phyloP scores from a whole-genome alignment of 1,140 invertebrate genomes.

The Halotydeus destructor region DNA sequence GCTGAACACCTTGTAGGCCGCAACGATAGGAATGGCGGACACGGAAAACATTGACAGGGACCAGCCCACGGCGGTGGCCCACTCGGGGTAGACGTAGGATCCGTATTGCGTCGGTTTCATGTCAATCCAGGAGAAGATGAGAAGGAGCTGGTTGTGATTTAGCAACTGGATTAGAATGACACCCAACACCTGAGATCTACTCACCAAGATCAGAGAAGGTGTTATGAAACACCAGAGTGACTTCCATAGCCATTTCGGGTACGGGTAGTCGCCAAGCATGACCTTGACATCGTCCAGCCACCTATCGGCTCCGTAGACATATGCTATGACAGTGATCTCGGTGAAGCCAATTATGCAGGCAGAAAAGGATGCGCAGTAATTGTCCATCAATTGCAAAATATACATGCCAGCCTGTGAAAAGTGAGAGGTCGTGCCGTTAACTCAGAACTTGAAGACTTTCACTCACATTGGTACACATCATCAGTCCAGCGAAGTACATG shows the following conservation, averaged over 20 bases:
- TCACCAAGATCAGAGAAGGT: conserved; percentile 44
- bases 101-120: conserved; percentile 23
- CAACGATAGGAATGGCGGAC: conserved; percentile 22
- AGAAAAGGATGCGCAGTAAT: conserved; percentile 30
- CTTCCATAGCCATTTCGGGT: conserved; percentile 47
- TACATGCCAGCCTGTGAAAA: conserved; percentile 29
- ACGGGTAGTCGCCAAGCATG: conserved; percentile 51
- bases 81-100: conserved; percentile 22
- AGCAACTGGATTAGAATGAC: background rate
- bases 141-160: conserved; percentile 19
- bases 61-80: conserved; percentile 25
- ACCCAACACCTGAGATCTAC: conserved; percentile 13
- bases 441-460: background rate
- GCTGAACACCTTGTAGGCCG: conserved; percentile 17
- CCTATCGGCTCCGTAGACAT: conserved; percentile 58
- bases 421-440: background rate
- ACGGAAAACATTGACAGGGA: conserved; percentile 23
- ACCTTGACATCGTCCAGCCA: conserved; percentile 47
- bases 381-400: conserved; percentile 31
- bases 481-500: conserved; percentile 26
- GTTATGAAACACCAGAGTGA: conserved; percentile 55
- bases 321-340: conserved; percentile 52
- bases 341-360: conserved; percentile 30
- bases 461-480: conserved; percentile 29
- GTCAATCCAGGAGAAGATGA: conserved; percentile 24